Evolutionary conservation across 2,888 invertebrate species (phyloP).

Genomic region (Aleiodes alternator): DNA sequence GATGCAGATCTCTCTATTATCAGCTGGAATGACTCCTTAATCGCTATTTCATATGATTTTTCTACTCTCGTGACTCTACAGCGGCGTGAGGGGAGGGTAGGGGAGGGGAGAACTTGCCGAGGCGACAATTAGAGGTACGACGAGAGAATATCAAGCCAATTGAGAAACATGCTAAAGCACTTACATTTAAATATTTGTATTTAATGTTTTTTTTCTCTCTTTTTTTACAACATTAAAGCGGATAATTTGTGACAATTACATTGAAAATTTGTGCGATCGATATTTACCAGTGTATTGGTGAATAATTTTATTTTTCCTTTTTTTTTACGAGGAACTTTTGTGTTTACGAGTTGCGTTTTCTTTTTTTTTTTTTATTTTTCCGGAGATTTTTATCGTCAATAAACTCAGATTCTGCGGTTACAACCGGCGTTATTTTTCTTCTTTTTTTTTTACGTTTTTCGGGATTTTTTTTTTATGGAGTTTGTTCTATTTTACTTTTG

Average conservation of each 20-base stretch:
- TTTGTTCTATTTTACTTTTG: slow-evolving; percentile 6
- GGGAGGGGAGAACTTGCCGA: slow-evolving; percentile 15
- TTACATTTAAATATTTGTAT: slow-evolving; percentile 23
- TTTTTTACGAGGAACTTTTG: slow-evolving; percentile 3
- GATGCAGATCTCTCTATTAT: slow-evolving; percentile 54
- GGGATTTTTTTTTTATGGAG: neutral
- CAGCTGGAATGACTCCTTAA: slow-evolving; percentile 35
- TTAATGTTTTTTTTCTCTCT: neutral
- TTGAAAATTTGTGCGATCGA: slow-evolving; percentile 30
- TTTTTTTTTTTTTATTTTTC: neutral
- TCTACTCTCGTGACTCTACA: neutral
- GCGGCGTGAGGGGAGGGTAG: neutral
- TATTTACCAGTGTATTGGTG: neutral
- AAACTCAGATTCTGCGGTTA: slow-evolving; percentile 50
- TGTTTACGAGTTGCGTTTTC: slow-evolving; percentile 9
- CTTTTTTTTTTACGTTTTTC: neutral
- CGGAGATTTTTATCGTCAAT: slow-evolving; percentile 59
- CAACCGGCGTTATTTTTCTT: neutral
- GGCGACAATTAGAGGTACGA: slow-evolving; percentile 41
- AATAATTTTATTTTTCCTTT: slow-evolving; percentile 27
- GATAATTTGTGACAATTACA: slow-evolving; percentile 41
- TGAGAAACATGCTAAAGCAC: slow-evolving; percentile 40
- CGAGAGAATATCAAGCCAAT: slow-evolving; percentile 32
- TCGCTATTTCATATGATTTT: slow-evolving; percentile 15
- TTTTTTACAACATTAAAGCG: neutral